Conservation (phyloP, 2,888 invertebrate genomes). For the Boloria euphrosyne region DNA sequence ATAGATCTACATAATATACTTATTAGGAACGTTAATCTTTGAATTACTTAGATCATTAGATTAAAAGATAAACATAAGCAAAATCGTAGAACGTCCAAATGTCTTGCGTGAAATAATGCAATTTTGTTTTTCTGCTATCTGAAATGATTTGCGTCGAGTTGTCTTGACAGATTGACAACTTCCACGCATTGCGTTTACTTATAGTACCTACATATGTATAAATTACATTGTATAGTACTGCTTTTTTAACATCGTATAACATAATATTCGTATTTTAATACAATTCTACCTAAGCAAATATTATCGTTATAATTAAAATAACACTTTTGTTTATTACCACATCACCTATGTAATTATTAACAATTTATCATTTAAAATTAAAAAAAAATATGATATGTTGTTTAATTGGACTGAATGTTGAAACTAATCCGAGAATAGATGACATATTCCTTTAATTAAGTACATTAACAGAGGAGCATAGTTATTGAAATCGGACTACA, state of each 20-base stretch:
- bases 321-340: too few relatives aligned
- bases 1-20: too few relatives aligned
- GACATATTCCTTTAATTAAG: background rate
- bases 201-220: background rate
- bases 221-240: too few relatives aligned
- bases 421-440: background rate
- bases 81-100: background rate
- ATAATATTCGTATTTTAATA: too few relatives aligned
- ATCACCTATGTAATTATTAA: background rate
- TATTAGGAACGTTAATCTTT: too few relatives aligned
- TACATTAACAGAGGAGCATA: background rate
- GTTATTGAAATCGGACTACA: too few relatives aligned
- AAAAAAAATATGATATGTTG: background rate
- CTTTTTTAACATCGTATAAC: too few relatives aligned
- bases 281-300: too few relatives aligned
- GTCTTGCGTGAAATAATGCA: background rate
- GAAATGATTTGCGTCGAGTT: conserved; percentile 14
- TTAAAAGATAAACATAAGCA: too few relatives aligned
- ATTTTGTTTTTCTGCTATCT: conserved; percentile 17
- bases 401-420: background rate
- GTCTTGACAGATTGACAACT: conserved; percentile 12
- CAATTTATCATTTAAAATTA: background rate
- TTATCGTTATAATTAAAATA: too few relatives aligned
- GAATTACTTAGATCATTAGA: too few relatives aligned
- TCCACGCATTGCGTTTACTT: background rate